Conservation (phyloP, 2,797 vertebrate genomes). For the Bryconaethiops microstoma region DNA sequence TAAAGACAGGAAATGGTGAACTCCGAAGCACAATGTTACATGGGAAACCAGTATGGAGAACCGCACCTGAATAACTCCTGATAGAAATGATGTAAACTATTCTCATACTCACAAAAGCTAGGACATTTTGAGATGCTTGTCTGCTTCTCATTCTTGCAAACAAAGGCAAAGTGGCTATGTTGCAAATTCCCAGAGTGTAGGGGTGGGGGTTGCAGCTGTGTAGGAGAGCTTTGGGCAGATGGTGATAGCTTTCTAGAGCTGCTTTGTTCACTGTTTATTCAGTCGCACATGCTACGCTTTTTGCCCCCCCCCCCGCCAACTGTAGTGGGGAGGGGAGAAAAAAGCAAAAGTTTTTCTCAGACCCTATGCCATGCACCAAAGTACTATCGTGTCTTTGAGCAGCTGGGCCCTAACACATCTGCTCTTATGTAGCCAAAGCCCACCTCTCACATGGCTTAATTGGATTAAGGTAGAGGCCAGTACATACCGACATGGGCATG, state of each 20-base stretch:
- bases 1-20: no score
- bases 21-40: no score
- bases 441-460: constrained; percentile 44
- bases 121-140: constrained; percentile 27
- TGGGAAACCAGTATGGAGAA: background rate
- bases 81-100: background rate
- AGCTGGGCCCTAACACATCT: constrained; percentile 35
- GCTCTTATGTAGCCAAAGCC: constrained; percentile 16
- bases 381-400: constrained; percentile 35
- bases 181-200: constrained; percentile 15
- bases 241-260: constrained; percentile 44
- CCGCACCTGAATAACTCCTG: background rate
- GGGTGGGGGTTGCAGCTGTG: constrained; percentile 44
- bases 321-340: constrained; percentile 18
- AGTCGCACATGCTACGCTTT: constrained; percentile 22
- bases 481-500: constrained; percentile 24
- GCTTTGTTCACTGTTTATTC: constrained; percentile 54
- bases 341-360: constrained; percentile 25
- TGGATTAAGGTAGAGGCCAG: constrained; percentile 54
- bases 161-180: constrained; percentile 38
- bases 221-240: constrained; percentile 48
- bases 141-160: constrained; percentile 17
- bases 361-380: constrained; percentile 35
- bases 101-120: background rate
- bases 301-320: constrained; percentile 12